A percentile compares a stretch with the other conserved stretches of the same genome.
These are phyloP conservation scores for Petrocephalus sullivani DNA, from an alignment of 2,797 vertebrate species.

Conservation along the genomic window DNA sequence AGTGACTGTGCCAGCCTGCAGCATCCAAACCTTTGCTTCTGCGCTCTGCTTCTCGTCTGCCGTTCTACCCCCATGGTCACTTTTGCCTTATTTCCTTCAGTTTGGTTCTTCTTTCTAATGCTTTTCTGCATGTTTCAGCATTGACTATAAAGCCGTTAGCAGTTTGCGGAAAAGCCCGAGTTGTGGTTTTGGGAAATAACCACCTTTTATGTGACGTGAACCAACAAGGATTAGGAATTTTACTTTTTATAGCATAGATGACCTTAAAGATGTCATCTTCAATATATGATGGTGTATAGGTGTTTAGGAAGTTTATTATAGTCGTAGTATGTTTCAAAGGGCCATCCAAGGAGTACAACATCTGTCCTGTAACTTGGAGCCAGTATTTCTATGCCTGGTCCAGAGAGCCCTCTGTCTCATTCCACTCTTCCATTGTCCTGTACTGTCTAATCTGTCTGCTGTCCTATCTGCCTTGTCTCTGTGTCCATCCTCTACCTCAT, in stretches of 20 bases:
- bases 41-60: background rate
- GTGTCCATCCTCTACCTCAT: background rate
- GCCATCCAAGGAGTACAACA: background rate
- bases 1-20: background rate
- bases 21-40: background rate
- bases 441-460: background rate
- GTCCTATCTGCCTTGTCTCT: background rate
- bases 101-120: background rate
- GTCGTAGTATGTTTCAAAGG: background rate
- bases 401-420: background rate
- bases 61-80: no score
- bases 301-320: background rate
- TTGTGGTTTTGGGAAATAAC: background rate
- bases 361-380: background rate
- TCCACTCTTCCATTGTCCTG: background rate
- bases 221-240: background rate
- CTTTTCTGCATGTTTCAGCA: background rate
- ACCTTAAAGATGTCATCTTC: background rate
- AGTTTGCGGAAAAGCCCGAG: background rate
- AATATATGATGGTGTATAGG: background rate
- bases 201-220: background rate
- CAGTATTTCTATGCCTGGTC: background rate
- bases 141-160: background rate
- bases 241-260: background rate
- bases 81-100: background rate